A percentile compares a stretch with the other conserved stretches of the same genome.
These are phyloP conservation scores for Platypus cylindrus DNA, from an alignment of 2,888 invertebrate species.

Conservation along the genomic window DNA sequence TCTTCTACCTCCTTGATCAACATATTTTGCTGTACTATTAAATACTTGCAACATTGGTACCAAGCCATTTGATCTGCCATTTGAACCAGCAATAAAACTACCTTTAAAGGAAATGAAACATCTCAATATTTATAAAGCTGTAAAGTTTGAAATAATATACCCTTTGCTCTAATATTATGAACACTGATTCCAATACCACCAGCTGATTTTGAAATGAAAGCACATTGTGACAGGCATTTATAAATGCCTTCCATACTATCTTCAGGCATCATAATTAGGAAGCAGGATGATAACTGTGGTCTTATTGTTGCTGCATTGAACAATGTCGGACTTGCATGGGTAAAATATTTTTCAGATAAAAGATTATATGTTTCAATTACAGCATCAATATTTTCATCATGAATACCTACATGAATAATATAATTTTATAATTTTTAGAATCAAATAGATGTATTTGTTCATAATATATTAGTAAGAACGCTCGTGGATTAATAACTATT, in stretches of 20 bases:
- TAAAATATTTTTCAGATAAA: slow-evolving; percentile 90
- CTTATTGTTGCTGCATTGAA: slow-evolving; percentile 87
- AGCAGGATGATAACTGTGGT: slow-evolving; percentile 93
- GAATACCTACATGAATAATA: slow-evolving; percentile 58
- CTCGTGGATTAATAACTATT: not conserved
- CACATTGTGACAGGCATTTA: slow-evolving; percentile 83
- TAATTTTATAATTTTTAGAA: not conserved
- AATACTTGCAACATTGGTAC: slow-evolving; percentile 93
- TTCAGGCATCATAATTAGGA: slow-evolving; percentile 83
- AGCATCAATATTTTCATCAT: slow-evolving; percentile 81
- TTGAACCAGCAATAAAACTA: slow-evolving; percentile 84
- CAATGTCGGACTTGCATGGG: slow-evolving; percentile 94
- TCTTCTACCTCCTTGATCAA: slow-evolving; percentile 95
- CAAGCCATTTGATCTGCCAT: slow-evolving; percentile 88
- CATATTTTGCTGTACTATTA: slow-evolving; percentile 91
- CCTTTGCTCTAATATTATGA: slow-evolving; percentile 82
- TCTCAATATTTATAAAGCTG: not conserved
- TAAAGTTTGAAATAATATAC: slow-evolving; percentile 4
- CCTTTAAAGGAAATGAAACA: slow-evolving; percentile 36
- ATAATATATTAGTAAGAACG: no score
- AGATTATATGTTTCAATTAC: slow-evolving; percentile 94
- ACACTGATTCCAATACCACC: slow-evolving; percentile 96
- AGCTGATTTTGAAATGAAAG: slow-evolving; percentile 90
- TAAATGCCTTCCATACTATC: slow-evolving; percentile 95
- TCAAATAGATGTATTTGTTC: no score